phyloP scores from a whole-genome alignment of 2,113 vertebrate species.

The Oophaga pumilio region DNA sequence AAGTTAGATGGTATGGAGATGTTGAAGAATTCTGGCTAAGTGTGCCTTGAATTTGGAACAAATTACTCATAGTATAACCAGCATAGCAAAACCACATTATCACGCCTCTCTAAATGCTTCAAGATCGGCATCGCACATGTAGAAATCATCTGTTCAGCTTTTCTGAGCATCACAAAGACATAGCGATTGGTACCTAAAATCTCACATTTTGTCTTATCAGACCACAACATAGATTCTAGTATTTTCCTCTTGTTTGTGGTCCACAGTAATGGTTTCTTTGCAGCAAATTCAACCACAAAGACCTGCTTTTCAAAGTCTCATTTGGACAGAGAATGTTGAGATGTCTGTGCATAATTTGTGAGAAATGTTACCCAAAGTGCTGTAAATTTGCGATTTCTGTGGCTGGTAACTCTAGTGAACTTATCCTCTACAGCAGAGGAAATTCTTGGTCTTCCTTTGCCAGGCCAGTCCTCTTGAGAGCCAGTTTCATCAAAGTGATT shows the following conservation, averaged over 20 bases:
- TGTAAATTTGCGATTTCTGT: not conserved
- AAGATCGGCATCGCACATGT: not conserved
- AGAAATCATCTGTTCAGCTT: not conserved
- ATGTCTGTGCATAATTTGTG: not conserved
- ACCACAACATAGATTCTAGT: too few species aligned
- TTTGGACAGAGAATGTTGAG: not conserved
- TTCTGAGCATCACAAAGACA: not conserved
- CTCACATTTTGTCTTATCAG: not conserved
- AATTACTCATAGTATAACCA: too few species aligned
- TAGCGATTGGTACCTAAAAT: not conserved
- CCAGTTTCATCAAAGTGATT: not conserved
- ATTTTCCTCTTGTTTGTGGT: too few species aligned
- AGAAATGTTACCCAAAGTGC: not conserved
- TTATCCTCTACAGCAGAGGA: not conserved
- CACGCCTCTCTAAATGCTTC: not conserved
- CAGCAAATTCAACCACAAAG: not conserved
- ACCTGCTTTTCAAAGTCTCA: not conserved
- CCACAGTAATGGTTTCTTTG: not conserved
- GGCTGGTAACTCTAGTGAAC: not conserved
- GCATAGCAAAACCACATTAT: not conserved
- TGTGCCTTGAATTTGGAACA: too few species aligned
- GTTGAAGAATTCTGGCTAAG: not conserved
- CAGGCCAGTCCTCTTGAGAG: not conserved
- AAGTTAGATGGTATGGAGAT: not conserved
- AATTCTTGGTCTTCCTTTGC: not conserved